Evolutionary conservation across 2,113 vertebrate species (phyloP).

Genomic region (Halichoeres trimaculatus): DNA sequence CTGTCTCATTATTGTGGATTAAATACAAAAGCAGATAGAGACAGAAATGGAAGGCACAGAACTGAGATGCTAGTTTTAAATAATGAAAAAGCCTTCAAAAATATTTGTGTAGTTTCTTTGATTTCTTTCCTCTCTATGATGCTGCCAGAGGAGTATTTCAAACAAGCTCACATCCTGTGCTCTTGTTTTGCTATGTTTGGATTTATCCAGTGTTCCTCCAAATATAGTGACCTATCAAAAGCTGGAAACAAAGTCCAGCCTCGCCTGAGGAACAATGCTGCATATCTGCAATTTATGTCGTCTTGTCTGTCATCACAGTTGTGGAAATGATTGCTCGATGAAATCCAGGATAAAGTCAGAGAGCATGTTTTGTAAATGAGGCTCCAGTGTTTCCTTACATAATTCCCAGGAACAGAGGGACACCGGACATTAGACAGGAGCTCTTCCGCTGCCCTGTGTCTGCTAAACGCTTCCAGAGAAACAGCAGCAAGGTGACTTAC

Average conservation of each 20-base stretch:
- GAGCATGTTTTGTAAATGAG: slow-evolving; percentile 46
- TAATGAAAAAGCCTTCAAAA: slow-evolving; percentile 7
- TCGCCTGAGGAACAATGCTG: not conserved
- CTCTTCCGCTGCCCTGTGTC: slow-evolving; percentile 62
- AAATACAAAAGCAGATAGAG: not conserved
- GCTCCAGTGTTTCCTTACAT: slow-evolving; percentile 53
- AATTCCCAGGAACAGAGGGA: slow-evolving; percentile 57
- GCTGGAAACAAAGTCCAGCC: slow-evolving; percentile 19
- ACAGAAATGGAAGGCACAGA: not conserved
- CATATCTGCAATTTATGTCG: not conserved
- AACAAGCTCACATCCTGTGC: slow-evolving; percentile 1
- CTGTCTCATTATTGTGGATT: not conserved
- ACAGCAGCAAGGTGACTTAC: slow-evolving; percentile 22
- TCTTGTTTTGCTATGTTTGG: not conserved
- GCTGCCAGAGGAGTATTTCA: not conserved
- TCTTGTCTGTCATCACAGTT: slow-evolving; percentile 21
- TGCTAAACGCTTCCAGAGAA: slow-evolving; percentile 41
- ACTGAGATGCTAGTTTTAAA: not conserved
- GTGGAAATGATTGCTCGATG: slow-evolving; percentile 19
- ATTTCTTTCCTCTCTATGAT: slow-evolving; percentile 10
- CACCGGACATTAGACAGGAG: slow-evolving; percentile 63
- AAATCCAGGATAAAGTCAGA: slow-evolving; percentile 44
- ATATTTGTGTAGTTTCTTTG: slow-evolving; percentile 13
- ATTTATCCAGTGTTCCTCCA: not conserved
- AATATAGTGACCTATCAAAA: slow-evolving; percentile 15